Base-by-base conservation (phyloP, 2,888 invertebrate species). In the Tortricodes alternella region DNA sequence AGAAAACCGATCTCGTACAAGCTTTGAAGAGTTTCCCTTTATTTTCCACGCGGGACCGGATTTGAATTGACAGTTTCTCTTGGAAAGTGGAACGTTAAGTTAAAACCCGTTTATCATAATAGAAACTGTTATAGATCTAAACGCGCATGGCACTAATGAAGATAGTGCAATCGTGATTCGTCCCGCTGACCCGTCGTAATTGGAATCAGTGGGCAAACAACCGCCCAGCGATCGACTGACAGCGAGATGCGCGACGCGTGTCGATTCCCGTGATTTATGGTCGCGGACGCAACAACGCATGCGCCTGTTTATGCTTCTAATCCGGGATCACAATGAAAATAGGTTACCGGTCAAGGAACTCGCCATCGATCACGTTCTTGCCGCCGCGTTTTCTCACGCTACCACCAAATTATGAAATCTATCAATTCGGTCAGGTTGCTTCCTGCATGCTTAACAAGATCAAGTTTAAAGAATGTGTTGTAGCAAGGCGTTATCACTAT, bases 291-390 rank as follows among this genome's bases (percentile, higher is more conserved):
- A 37, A 46, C 32, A 44, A 66, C 75, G 73, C 74, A 75, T 71
- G 79, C 76, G 76, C 74, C 62, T 78, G 72, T 75, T 78, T 77
- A 73, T 69, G 63, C 66, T 59, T 73, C 78, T 78, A 75, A 75
- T 74, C 73, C 65, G 74, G 74, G 78, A 76, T 71, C 75, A 74
- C 74, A 78, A 78, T 76, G 79, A 74, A 84, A 82, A 81, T 83
- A 82, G 83, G 78, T 74, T 76, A 74, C 73, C 76, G 81, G 83
- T 82, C 81, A 79, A 76, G 70, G 73, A 79, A 83, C 82, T 72
- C 72, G 69, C 63, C 70, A 74, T 79, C 74, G 78, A 80, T 77
- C 73, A 74, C 56, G 55, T 61, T n/a, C 44, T 16, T 24, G 35
- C 18, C 3, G 34, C 39, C 29, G n/a, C 51, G 34, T 35, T 35